Percentiles rank a stretch among this genome's conserved stretches.
These are phyloP conservation scores for Plebejus melissa DNA, from an alignment of 2,888 invertebrate genomes.

Conservation along the genomic window DNA sequence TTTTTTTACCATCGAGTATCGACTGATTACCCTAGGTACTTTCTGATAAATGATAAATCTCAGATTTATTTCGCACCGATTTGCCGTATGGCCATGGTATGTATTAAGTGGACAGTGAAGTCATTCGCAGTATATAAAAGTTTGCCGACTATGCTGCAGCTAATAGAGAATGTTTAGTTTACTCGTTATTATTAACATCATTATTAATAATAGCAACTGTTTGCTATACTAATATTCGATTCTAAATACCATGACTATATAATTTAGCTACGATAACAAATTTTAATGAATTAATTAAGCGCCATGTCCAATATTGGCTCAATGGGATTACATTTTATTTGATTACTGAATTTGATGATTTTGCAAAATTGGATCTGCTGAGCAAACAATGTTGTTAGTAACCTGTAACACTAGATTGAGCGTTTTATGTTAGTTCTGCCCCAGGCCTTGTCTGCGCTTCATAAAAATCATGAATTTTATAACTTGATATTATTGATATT, in stretches of 20 bases:
- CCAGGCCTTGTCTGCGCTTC: neutral
- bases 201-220: neutral
- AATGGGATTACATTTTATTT: conserved; percentile 21
- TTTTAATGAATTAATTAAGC: conserved; percentile 17
- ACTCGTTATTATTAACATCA: too few relatives aligned
- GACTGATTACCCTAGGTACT: too few relatives aligned
- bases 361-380: neutral
- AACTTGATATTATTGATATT: neutral
- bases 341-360: conserved; percentile 15
- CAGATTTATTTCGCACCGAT: neutral
- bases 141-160: too few relatives aligned
- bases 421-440: neutral
- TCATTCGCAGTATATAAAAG: neutral
- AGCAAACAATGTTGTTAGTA: neutral
- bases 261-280: conserved; percentile 11
- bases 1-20: too few relatives aligned
- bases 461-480: neutral
- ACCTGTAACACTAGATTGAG: neutral
- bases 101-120: neutral
- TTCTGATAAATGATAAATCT: neutral
- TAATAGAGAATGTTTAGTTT: too few relatives aligned
- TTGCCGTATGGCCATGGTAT: neutral
- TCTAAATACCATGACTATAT: conserved; percentile 10
- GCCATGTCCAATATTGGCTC: conserved; percentile 12
- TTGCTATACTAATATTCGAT: neutral